phyloP scores from a whole-genome alignment of 2,113 vertebrate genomes.

The Carollia perspicillata region DNA sequence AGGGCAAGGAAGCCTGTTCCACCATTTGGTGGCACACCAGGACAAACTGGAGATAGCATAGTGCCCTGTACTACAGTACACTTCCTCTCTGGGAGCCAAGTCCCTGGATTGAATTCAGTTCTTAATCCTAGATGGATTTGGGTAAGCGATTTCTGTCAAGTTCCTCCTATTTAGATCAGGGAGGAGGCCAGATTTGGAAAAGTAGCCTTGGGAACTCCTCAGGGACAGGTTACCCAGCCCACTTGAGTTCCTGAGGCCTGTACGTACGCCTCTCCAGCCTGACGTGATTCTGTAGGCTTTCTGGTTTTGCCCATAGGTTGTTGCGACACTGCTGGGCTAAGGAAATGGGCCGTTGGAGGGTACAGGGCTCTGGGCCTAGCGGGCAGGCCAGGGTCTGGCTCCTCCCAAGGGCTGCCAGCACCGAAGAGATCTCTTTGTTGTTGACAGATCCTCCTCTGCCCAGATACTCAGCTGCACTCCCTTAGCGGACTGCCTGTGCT shows the following conservation, averaged over 20 bases:
- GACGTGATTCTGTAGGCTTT: neutral
- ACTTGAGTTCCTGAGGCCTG: neutral
- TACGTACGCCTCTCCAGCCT: neutral
- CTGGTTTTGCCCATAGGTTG: neutral
- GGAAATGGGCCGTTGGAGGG: neutral
- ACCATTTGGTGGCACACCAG: neutral
- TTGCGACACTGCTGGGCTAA: neutral
- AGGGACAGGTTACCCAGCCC: neutral
- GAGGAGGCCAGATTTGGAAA: neutral
- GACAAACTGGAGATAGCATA: neutral
- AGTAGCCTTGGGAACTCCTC: neutral
- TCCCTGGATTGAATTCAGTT: neutral
- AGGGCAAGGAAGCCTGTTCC: neutral
- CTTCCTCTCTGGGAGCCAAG: neutral
- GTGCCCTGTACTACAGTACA: neutral
- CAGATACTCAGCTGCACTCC: slow-evolving; percentile 57
- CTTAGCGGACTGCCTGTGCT: slow-evolving; percentile 47
- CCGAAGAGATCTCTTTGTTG: slow-evolving; percentile 64
- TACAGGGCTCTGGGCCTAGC: neutral
- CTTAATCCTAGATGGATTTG: neutral
- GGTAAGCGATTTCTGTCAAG: neutral
- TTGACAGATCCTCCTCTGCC: slow-evolving; percentile 68
- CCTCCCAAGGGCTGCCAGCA: neutral
- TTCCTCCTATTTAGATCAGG: neutral
- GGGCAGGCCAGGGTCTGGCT: neutral